A percentile compares a stretch with the other conserved stretches of the same genome.
These are phyloP conservation scores for Neolamprologus caudopunctatus DNA, from an alignment of 2,113 vertebrate species.

Conservation along the genomic window DNA sequence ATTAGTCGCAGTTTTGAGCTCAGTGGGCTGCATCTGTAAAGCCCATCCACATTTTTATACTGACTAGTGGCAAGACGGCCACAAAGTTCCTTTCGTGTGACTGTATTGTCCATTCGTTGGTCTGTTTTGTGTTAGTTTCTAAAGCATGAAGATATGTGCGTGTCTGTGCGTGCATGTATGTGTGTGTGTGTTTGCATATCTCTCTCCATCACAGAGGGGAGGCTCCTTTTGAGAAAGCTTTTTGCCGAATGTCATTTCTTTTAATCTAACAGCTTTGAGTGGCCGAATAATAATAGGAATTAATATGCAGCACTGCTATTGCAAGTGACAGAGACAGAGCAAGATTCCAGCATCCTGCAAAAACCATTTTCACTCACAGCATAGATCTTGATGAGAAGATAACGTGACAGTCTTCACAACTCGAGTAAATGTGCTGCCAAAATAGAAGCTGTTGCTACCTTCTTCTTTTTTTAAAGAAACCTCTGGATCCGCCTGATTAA, in stretches of 20 bases:
- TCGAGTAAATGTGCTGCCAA: background rate
- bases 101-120: background rate
- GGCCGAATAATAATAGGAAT: background rate
- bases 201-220: background rate
- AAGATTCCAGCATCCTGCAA: background rate
- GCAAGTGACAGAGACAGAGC: background rate
- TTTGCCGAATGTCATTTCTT: conserved; percentile 11
- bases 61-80: background rate
- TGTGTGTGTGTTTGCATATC: background rate
- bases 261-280: conserved; percentile 1
- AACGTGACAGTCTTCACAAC: background rate
- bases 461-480: background rate
- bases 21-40: background rate
- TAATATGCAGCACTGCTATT: background rate
- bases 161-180: background rate
- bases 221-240: background rate
- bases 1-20: conserved; percentile 27
- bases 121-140: background rate
- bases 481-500: background rate
- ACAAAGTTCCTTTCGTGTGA: background rate
- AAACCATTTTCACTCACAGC: background rate
- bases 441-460: background rate
- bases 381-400: background rate
- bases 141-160: background rate
- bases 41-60: background rate